Base-by-base conservation (phyloP, 2,888 invertebrate genomes). In the Augiades crinisus region DNA sequence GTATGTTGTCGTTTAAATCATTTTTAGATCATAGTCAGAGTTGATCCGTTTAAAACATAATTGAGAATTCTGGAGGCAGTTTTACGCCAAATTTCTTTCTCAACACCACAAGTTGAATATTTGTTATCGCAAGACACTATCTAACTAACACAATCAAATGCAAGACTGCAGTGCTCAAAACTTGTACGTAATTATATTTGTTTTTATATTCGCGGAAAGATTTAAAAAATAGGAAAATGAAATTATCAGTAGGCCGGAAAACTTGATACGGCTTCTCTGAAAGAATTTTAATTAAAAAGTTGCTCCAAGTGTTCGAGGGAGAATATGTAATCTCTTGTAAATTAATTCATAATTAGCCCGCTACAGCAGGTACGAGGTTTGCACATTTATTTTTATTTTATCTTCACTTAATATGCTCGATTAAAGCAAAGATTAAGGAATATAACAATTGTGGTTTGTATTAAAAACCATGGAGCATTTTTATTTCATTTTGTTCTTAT, bases 261-360 rank as follows among this genome's bases (percentile, higher is more conserved):
- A 75, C 72, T 77, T 75, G 68, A 70, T 75, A 75, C 71, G 69
- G 72, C 67, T 69, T 67, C 65, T 60, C 58, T 61, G 57, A 72
- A 84, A 82, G 78, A 81, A 83, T 83, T 83, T 84, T 81, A 85
- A 86, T 86, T 83, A 83, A 79, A 81, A 83, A 84, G 74, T 81
- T 81, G 66, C 68, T 64, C 69, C 65, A 78, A 81, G 73, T 75
- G 78, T 80, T 77, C 77, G 65, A 67, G 59, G 60, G 75, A 72
- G 76, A 80, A 79, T 80, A 83, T 83, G 81, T 85, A 79, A 84
- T 84, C 80, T 81, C 76, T 77, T 80, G 78, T 78, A 74, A 81
- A 82, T 84, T 78, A 78, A 78, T 81, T 81, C 71, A 72, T 82
- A 84, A 84, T 85, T 83, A 78, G 75, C 50, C 36, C 22, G 27